These are phyloP conservation scores for Rhopilema esculentum DNA, from an alignment of 30 jellyfish, hydroid and myxozoan species.

Conservation along the genomic window DNA sequence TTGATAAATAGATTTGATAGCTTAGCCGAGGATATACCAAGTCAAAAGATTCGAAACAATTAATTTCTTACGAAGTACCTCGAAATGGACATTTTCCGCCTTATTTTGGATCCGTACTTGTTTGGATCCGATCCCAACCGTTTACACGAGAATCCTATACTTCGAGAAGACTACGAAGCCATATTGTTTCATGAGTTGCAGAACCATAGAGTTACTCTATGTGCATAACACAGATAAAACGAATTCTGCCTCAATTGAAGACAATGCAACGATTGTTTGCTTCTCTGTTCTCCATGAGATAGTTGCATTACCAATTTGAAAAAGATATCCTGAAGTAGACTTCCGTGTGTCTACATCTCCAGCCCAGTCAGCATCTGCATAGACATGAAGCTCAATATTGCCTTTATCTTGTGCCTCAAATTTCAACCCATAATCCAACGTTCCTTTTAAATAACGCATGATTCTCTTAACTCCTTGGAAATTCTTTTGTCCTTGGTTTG, in stretches of 20 bases:
- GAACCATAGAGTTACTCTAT: too few species aligned
- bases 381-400: slow-evolving; percentile 10
- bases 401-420: not conserved
- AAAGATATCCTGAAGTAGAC: slow-evolving; percentile 53
- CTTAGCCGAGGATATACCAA: too few species aligned
- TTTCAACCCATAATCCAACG: slow-evolving; percentile 33
- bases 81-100: too few species aligned
- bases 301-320: slow-evolving; percentile 22
- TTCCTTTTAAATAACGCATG: slow-evolving; percentile 58
- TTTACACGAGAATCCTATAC: slow-evolving; percentile 4
- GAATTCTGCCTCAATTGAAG: slow-evolving; percentile 64
- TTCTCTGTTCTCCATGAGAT: slow-evolving; percentile 31
- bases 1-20: too few species aligned
- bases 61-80: too few species aligned
- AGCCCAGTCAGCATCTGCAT: slow-evolving; percentile 68
- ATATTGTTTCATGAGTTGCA: slow-evolving; percentile 62
- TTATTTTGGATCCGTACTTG: too few species aligned
- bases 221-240: slow-evolving; percentile 21
- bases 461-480: slow-evolving; percentile 56
- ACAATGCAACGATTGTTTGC: slow-evolving; percentile 45
- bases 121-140: too few species aligned
- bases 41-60: too few species aligned
- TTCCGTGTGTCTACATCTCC: slow-evolving; percentile 37
- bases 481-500: slow-evolving; percentile 58
- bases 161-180: slow-evolving; percentile 20